Base-by-base conservation (phyloP, 2,888 invertebrate genomes). In the Mylabris sibirica region DNA sequence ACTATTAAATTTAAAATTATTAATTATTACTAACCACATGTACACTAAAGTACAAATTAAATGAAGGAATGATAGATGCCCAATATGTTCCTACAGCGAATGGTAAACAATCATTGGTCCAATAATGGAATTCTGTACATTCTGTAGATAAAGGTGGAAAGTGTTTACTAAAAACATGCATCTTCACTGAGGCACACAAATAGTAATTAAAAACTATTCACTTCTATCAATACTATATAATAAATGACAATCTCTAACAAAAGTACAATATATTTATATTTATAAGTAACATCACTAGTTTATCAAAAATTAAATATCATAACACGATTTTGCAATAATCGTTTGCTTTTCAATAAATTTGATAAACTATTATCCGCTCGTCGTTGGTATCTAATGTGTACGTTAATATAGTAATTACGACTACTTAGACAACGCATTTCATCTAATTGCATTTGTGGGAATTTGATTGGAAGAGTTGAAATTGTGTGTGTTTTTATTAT, bases 21-120 rank as follows among this genome's bases (percentile, higher is more conserved):
- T n/a, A n/a, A 35, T 20, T 14, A 26, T 34, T 63, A 71, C 71
- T 68, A 26, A 71, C 71, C 68, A 64, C 22, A 60, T 71, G 68
- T n/a, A 68, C 68, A 24, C 24, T 22, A 61, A 34, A 24, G 49
- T 71, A 71, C 66, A 62, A 60, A 59, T 68, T 66, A 62, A 68
- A 66, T 5, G 71, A 71, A n/a, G 59, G 60, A 12, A 66, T 30
- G 12, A 64, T 44, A n/a, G 64, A 59, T 12, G 30, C 44, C 9
- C 22, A 30, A 11, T 44, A 59, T 17, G 63, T 59, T 12, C 53
- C 59, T 14, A 26, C 62, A 30, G 41, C 30, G 49, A 64, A 68
- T 30, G 34, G 20, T n/a, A 71, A 34, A 57, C 71, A 71, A 24
- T 12, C 17, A n/a, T 62, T 35, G 3, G 65, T 64, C 57, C 63